These are phyloP conservation scores for Brachionus calyciflorus DNA, from an alignment of 1,140 invertebrate genomes.

Conservation along the genomic window DNA sequence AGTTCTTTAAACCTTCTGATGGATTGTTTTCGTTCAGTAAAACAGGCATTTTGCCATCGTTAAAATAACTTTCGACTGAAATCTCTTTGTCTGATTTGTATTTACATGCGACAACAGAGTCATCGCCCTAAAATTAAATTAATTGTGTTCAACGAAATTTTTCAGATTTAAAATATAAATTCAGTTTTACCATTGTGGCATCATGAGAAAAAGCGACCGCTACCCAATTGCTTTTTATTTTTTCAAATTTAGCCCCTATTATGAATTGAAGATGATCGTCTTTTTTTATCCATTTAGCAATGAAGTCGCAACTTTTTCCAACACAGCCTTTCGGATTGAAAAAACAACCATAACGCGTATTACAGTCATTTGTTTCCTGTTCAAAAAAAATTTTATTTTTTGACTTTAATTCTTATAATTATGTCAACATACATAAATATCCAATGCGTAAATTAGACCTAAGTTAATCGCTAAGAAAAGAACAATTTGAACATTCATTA, in stretches of 20 bases:
- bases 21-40: not conserved
- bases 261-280: not conserved
- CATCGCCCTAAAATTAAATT: not conserved
- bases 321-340: not conserved
- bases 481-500: no score
- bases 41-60: not conserved
- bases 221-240: not conserved
- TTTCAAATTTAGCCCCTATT: not conserved
- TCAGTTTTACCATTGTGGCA: not conserved
- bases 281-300: slow-evolving; percentile 6
- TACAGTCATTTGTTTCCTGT: not conserved
- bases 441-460: no score
- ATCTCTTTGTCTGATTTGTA: not conserved
- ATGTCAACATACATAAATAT: no score
- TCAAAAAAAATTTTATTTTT: not conserved
- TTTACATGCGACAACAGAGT: slow-evolving; percentile 14
- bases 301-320: not conserved
- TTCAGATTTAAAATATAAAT: slow-evolving; percentile 2
- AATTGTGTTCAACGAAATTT: not conserved
- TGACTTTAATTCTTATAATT: not conserved
- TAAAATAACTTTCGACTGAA: not conserved
- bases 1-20: not conserved
- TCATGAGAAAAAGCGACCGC: slow-evolving; percentile 7
- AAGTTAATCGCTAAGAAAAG: no score
- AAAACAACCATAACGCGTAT: not conserved